Percentiles rank a stretch among this genome's conserved stretches.
phyloP scores from a whole-genome alignment of 2,797 vertebrate species.

The Acanthurus lineatus region DNA sequence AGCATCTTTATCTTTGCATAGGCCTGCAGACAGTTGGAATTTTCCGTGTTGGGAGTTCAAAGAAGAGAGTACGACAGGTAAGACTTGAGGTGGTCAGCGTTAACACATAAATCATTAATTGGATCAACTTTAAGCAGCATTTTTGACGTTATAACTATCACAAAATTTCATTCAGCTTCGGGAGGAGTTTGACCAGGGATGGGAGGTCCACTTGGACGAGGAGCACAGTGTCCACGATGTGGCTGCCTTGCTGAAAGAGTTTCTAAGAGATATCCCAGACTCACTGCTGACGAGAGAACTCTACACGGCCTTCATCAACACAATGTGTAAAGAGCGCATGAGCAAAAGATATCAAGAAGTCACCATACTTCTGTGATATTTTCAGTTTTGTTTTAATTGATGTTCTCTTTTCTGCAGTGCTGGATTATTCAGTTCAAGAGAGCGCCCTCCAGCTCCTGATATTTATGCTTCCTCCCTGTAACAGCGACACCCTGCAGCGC shows the following conservation, averaged over 20 bases:
- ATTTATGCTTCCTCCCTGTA: constrained; percentile 96
- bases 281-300: constrained; percentile 96
- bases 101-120: neutral
- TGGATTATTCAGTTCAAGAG: constrained; percentile 91
- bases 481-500: constrained; percentile 95
- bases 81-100: constrained; percentile 31
- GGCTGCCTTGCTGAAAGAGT: constrained; percentile 96
- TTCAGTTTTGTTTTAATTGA: neutral
- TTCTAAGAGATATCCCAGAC: constrained; percentile 96
- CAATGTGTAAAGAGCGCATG: constrained; percentile 86
- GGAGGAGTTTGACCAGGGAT: constrained; percentile 94
- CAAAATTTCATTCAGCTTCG: constrained; percentile 86
- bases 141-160: constrained; percentile 11
- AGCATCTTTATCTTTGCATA: constrained; percentile 68
- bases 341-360: neutral
- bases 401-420: constrained; percentile 78
- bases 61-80: constrained; percentile 98
- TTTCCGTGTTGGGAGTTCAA: constrained; percentile 98
- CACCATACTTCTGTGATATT: neutral
- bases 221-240: constrained; percentile 96
- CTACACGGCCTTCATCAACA: constrained; percentile 96
- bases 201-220: constrained; percentile 91
- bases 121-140: neutral
- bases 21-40: constrained; percentile 97
- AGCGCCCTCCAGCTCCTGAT: constrained; percentile 93